These are phyloP conservation scores for Calliphora vicina DNA, from an alignment of 1,140 invertebrate species.

Conservation along the genomic window DNA sequence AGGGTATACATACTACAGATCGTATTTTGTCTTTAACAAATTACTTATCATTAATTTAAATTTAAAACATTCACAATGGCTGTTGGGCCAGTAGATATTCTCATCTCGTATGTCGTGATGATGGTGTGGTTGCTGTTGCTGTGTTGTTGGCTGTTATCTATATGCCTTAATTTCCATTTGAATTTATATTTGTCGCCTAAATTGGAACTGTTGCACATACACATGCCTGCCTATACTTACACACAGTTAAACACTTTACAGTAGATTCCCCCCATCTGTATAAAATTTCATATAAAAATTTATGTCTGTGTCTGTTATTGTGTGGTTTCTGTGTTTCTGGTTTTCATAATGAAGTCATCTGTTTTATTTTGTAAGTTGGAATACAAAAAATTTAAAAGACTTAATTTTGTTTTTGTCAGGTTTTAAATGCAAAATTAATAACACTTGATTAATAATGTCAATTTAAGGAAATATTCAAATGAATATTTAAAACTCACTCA, in stretches of 20 bases:
- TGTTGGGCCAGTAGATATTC: background rate
- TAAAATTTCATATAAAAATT: background rate
- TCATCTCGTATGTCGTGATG: background rate
- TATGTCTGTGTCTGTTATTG: background rate
- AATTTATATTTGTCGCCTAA: constrained; percentile 28
- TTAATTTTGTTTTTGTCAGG: background rate
- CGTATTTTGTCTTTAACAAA: constrained; percentile 28
- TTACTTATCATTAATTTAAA: constrained; percentile 25
- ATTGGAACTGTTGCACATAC: constrained; percentile 23
- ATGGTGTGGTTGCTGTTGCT: background rate
- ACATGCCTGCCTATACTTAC: background rate
- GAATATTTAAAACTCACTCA: background rate
- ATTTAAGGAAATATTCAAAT: constrained; percentile 27
- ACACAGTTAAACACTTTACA: background rate
- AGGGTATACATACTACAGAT: background rate
- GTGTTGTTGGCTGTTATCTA: background rate
- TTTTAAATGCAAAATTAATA: constrained; percentile 24
- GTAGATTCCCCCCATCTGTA: no score
- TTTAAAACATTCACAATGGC: constrained; percentile 11
- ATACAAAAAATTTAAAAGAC: background rate
- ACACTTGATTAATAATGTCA: constrained; percentile 22
- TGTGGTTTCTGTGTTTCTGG: background rate
- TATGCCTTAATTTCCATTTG: constrained; percentile 24
- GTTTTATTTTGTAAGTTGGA: background rate
- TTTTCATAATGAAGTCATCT: constrained; percentile 23